Percentiles rank a stretch among this genome's conserved stretches.
These are phyloP conservation scores for Gibbula magus DNA, from an alignment of 2,888 invertebrate genomes.

Conservation along the genomic window DNA sequence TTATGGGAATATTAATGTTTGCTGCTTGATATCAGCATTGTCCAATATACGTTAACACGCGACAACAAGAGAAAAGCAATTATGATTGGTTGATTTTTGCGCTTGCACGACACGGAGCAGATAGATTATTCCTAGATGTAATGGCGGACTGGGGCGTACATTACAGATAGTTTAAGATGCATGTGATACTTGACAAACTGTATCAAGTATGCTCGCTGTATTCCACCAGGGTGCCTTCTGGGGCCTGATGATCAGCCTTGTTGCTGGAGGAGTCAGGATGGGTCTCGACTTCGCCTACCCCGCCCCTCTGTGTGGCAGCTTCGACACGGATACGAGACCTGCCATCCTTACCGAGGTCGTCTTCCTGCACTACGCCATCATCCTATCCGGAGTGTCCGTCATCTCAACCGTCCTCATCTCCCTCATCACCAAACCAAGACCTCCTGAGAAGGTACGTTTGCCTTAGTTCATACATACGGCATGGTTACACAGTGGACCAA, in stretches of 20 bases:
- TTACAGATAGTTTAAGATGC: not conserved
- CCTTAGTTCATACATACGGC: too few species aligned
- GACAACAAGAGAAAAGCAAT: too few species aligned
- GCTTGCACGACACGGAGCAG: too few species aligned
- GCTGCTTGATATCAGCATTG: too few species aligned
- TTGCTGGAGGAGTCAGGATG: constrained; percentile 76
- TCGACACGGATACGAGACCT: constrained; percentile 58
- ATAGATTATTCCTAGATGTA: not conserved
- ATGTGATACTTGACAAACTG: not conserved
- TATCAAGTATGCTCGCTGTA: not conserved
- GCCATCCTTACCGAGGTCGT: constrained; percentile 62
- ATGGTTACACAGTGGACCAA: too few species aligned
- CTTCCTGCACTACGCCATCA: constrained; percentile 71
- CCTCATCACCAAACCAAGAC: constrained; percentile 55
- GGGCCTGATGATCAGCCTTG: constrained; percentile 77
- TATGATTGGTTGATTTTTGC: too few species aligned
- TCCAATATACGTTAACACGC: too few species aligned
- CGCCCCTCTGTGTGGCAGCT: constrained; percentile 75
- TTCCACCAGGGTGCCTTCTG: constrained; percentile 78
- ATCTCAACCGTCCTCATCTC: constrained; percentile 62
- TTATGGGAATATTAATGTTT: too few species aligned
- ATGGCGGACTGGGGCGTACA: not conserved
- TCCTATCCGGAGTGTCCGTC: constrained; percentile 58
- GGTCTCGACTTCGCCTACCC: constrained; percentile 76
- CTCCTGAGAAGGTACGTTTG: constrained; percentile 53